Percentiles rank a stretch among this genome's conserved stretches.
These are phyloP conservation scores for Cetoscarus ocellatus DNA, from an alignment of 2,797 vertebrate species.

Conservation along the genomic window DNA sequence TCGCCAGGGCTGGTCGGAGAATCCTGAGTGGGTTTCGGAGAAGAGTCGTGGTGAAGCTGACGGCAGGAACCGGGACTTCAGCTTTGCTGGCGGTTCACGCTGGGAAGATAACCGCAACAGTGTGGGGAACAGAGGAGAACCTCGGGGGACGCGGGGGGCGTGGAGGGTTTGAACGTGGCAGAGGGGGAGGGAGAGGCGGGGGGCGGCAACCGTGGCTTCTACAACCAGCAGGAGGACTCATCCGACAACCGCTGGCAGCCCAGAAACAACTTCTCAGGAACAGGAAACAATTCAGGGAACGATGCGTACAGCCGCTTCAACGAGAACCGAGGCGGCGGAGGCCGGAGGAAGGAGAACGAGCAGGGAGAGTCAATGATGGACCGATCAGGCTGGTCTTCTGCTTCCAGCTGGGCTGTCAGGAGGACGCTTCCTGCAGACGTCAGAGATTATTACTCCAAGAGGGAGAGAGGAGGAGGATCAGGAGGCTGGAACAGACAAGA, in stretches of 20 bases:
- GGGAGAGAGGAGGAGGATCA: constrained; percentile 85
- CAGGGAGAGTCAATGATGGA: constrained; percentile 87
- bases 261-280: constrained; percentile 92
- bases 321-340: constrained; percentile 89
- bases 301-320: constrained; percentile 90
- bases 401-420: constrained; percentile 97
- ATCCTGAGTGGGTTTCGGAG: constrained; percentile 94
- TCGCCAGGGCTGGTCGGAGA: constrained; percentile 84
- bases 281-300: constrained; percentile 87
- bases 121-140: constrained; percentile 73
- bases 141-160: constrained; percentile 84
- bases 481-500: constrained; percentile 90
- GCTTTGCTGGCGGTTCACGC: constrained; percentile 48
- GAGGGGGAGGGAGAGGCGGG: constrained; percentile 83
- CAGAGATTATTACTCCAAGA: constrained; percentile 96
- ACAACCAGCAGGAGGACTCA: constrained; percentile 85
- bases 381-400: constrained; percentile 97
- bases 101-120: constrained; percentile 67
- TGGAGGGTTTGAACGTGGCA: constrained; percentile 81
- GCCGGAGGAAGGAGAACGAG: constrained; percentile 86
- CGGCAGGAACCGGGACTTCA: constrained; percentile 49
- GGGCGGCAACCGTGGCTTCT: constrained; percentile 77
- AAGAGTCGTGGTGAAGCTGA: constrained; percentile 84
- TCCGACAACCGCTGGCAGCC: constrained; percentile 90
- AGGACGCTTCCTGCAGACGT: constrained; percentile 97